phyloP scores from a whole-genome alignment of 2,797 vertebrate species.

The Alcedo quadribrachys region DNA sequence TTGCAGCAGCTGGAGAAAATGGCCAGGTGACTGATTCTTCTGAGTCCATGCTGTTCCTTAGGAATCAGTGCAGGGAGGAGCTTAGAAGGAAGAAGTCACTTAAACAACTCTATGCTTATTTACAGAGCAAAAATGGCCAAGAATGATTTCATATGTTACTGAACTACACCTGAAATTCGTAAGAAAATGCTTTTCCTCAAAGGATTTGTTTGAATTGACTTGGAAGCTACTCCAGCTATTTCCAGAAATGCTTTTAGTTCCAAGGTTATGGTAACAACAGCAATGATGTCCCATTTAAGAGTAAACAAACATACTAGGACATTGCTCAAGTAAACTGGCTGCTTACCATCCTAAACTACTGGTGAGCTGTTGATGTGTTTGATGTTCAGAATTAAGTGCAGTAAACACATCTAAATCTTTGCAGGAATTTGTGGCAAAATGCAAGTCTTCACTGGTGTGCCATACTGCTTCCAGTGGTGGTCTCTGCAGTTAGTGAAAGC shows the following conservation, averaged over 20 bases:
- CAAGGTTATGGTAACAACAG: background rate
- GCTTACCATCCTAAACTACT: background rate
- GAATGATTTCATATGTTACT: background rate
- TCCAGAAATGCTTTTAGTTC: background rate
- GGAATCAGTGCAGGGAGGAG: background rate
- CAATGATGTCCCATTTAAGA: background rate
- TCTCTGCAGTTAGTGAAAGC: background rate
- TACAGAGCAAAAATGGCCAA: slow-evolving; percentile 13
- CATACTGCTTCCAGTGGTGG: background rate
- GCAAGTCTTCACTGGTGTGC: background rate
- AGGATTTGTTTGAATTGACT: background rate
- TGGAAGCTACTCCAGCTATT: slow-evolving; percentile 5
- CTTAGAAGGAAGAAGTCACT: background rate
- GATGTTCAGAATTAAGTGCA: background rate
- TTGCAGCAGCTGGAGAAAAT: background rate
- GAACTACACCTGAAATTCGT: background rate
- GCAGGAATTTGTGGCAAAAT: background rate
- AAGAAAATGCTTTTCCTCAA: background rate
- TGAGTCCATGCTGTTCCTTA: background rate
- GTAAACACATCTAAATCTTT: background rate
- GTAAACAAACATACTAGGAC: background rate
- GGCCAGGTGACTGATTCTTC: background rate
- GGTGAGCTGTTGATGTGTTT: background rate
- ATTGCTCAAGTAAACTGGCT: background rate
- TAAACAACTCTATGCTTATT: slow-evolving; percentile 24